Percentiles rank a stretch among this genome's conserved stretches.
phyloP scores from a whole-genome alignment of 23 tunicate species.

The Oikopleura albicans region DNA sequence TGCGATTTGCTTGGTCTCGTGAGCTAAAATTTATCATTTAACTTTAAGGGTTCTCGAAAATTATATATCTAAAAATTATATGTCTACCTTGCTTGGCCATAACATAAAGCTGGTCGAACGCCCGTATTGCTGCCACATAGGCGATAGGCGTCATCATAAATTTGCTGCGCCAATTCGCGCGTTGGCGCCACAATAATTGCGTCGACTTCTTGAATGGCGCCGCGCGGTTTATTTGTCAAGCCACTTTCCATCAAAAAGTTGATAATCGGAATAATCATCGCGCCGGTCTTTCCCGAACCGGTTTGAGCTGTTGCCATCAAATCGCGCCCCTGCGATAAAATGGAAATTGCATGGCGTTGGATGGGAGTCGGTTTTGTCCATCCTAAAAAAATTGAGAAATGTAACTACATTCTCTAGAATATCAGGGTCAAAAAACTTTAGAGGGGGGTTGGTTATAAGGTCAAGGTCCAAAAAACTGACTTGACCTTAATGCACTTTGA shows the following conservation, averaged over 20 bases:
- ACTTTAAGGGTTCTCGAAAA: too few species aligned
- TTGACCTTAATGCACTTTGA: too few species aligned
- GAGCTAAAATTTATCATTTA: too few species aligned
- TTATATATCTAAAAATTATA: too few species aligned
- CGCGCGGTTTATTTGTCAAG: background rate
- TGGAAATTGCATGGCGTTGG: background rate
- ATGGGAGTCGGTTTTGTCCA: conserved; percentile 12
- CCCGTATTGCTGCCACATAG: conserved; percentile 5
- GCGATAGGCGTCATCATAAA: background rate
- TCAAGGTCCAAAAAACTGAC: too few species aligned
- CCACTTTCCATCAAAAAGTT: background rate
- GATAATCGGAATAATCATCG: background rate
- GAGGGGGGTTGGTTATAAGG: too few species aligned
- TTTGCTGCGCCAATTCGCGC: background rate
- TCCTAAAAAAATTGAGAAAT: too few species aligned
- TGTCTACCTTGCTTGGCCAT: background rate
- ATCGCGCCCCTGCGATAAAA: background rate
- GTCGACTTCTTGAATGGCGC: background rate
- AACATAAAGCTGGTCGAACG: background rate
- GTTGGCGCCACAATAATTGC: background rate
- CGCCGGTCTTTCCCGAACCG: background rate
- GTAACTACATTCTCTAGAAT: too few species aligned
- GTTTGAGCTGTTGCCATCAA: conserved; percentile 15
- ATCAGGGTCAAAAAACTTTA: too few species aligned
- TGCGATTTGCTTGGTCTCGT: background rate